Evolutionary conservation across 1,140 invertebrate species (phyloP).

Genomic region (Aphis craccivora): DNA sequence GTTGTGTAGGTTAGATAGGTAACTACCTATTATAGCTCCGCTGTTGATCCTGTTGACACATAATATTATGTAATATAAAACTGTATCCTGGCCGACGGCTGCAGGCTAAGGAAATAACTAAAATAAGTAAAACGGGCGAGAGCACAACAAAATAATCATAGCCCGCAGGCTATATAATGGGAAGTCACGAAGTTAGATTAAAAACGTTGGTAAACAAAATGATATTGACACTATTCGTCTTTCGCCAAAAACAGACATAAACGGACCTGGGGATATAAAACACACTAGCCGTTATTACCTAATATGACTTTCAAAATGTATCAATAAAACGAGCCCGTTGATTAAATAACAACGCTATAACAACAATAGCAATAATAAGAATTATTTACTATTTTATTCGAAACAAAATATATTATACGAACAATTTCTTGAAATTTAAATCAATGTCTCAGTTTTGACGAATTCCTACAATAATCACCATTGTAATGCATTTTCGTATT

Average conservation of each 20-base stretch:
- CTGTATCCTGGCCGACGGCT: neutral
- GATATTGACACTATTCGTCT: neutral
- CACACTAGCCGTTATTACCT: neutral
- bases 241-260: neutral
- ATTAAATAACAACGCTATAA: neutral
- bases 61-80: neutral
- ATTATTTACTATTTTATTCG: neutral
- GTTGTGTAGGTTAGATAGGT: neutral
- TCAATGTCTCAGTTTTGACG: neutral
- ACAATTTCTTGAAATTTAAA: neutral
- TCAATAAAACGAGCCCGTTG: neutral
- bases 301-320: neutral
- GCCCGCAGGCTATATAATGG: neutral
- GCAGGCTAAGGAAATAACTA: neutral
- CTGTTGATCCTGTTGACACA: neutral
- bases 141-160: neutral
- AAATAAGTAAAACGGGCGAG: neutral
- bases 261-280: neutral
- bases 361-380: neutral
- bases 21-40: neutral
- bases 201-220: neutral
- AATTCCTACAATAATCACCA: neutral
- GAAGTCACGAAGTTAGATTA: neutral
- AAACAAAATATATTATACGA: neutral
- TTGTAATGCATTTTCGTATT: neutral